These are phyloP conservation scores for Campylorhamphus procurvoides DNA, from an alignment of 2,113 vertebrate genomes.

Conservation along the genomic window DNA sequence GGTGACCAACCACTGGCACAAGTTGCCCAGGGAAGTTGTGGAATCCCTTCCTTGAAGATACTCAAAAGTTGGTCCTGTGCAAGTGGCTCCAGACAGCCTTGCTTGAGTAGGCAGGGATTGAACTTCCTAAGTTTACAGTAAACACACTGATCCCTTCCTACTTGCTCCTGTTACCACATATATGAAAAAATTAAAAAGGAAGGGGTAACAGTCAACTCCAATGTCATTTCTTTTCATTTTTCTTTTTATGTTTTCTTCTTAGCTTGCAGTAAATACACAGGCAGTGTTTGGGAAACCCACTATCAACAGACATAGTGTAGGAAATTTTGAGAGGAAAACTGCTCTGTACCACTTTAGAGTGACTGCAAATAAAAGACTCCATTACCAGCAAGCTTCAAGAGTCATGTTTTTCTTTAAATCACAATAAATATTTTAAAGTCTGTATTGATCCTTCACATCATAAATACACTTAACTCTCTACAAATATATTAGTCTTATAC, in stretches of 20 bases:
- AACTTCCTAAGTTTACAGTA: background rate
- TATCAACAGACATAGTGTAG: background rate
- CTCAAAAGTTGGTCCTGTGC: background rate
- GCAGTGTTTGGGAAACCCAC: background rate
- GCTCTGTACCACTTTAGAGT: background rate
- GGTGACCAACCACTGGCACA: background rate
- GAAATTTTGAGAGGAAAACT: background rate
- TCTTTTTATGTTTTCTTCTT: background rate
- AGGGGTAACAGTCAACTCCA: background rate
- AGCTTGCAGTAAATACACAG: background rate
- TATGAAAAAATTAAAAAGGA: background rate
- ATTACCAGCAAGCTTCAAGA: background rate
- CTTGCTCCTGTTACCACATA: background rate
- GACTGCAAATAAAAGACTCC: background rate
- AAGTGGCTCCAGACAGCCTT: background rate
- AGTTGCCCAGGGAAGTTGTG: background rate
- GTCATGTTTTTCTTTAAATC: background rate
- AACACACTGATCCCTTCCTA: background rate
- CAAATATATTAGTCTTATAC: background rate
- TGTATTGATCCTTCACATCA: background rate
- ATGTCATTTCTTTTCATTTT: background rate
- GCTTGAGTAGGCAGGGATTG: background rate
- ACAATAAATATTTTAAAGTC: background rate
- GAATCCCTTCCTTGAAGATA: background rate
- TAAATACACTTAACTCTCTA: background rate